Base-by-base conservation (phyloP, 2,888 invertebrate species). In the Torymus texanus region DNA sequence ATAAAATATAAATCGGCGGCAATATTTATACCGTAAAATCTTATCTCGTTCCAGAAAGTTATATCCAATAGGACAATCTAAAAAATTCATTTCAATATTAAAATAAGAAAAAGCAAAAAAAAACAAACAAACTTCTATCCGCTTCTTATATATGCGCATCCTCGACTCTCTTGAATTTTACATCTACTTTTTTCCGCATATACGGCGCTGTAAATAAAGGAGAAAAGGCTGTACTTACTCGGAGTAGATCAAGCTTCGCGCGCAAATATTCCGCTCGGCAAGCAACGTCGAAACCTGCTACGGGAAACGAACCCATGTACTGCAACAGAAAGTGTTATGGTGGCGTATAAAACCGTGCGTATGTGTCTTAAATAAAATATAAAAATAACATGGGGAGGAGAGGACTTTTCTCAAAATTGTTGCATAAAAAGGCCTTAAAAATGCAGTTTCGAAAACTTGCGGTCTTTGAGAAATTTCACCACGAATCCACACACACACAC, bases 231-330 rank as follows among this genome's bases (percentile, higher is more conserved):
- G 29, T 82, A 90, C 91, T 91, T 85, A 94, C 93, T 92, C 93
- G 92, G 91, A 93, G 92, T 86, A 91, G 92, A 87, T 93, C 92
- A 84, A 94, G 91, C 85, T 93, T 93, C 76, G 92, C 91, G 85
- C 94, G 92, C 85, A 95, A 92, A 88, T 79, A 92, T 85, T 94
- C 93, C 76, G 93, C 92, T 87, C 94, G 92, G 84, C 93, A 91
- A 87, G 92, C 91, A 88, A 93, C 93, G 90, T 94, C 94, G 87
- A 92, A 92, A 88, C 93, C 94, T 86, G 92, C 92, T 90, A 95
- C 95, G 88, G 94, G 93, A 92, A 95, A 95, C 86, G 95, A 95
- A 86, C 95, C 95, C 93, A 95, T 94, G 91, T 95, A 94, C 94
- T 94, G 93, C 16, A 92, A 93, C 88, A 91, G 90, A 86, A 87